phyloP scores from a whole-genome alignment of 1,140 invertebrate species.

The Holcopasites calliopsidis region DNA sequence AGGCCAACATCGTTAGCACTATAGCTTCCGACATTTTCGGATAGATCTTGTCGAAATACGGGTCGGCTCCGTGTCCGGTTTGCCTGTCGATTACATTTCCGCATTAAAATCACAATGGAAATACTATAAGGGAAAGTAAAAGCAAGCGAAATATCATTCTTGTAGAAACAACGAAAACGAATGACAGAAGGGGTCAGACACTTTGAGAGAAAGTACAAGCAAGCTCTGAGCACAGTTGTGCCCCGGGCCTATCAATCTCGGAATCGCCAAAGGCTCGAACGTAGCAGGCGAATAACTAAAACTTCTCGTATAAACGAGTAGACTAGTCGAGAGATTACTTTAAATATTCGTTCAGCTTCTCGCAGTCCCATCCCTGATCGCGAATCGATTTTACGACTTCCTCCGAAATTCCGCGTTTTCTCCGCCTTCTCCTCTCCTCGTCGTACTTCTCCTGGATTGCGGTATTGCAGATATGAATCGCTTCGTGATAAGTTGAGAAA shows the following conservation, averaged over 20 bases:
- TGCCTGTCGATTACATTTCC: conserved; percentile 1
- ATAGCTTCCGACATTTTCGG: conserved; percentile 93
- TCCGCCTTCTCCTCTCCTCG: conserved; percentile 77
- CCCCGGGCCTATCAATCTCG: conserved; percentile 42
- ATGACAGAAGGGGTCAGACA: no score
- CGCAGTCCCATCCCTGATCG: conserved; percentile 93
- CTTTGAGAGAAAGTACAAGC: no score
- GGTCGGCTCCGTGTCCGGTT: conserved; percentile 70
- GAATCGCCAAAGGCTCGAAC: conserved; percentile 1
- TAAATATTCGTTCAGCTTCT: conserved; percentile 87
- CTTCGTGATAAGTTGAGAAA: conserved; percentile 90
- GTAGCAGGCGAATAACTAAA: conserved; percentile 55
- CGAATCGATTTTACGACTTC: conserved; percentile 85
- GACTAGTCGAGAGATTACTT: conserved; percentile 71
- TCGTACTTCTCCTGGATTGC: conserved; percentile 92
- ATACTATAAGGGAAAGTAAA: no score
- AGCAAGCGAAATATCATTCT: no score
- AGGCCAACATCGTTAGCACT: conserved; percentile 87
- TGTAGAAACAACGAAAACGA: no score
- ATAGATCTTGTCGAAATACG: conserved; percentile 87
- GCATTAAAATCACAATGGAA: no score
- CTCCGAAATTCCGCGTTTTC: conserved; percentile 42
- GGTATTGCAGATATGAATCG: conserved; percentile 95
- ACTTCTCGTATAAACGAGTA: conserved; percentile 12
- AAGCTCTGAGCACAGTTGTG: conserved; percentile 29